phyloP scores from a whole-genome alignment of 2,888 invertebrate genomes.

The Ptilodon capucinus region DNA sequence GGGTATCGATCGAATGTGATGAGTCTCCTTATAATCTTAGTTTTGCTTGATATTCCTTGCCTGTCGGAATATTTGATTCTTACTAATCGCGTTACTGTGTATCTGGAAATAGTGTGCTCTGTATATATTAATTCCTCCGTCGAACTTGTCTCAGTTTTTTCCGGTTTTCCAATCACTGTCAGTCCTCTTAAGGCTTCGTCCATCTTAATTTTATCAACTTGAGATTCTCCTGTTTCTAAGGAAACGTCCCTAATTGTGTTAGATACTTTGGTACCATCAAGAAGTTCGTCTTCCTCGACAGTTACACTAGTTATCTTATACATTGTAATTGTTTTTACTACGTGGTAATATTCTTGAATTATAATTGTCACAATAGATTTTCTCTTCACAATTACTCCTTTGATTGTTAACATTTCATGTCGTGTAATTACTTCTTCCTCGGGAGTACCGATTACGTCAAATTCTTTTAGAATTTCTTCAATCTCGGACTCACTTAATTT shows the following conservation, averaged over 20 bases:
- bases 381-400: constrained; percentile 12
- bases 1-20: not conserved
- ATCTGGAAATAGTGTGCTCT: not conserved
- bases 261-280: constrained; percentile 16
- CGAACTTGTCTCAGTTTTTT: constrained; percentile 7
- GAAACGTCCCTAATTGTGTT: constrained; percentile 23
- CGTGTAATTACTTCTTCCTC: constrained; percentile 13
- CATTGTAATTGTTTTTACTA: constrained; percentile 13
- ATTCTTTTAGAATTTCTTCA: constrained; percentile 31
- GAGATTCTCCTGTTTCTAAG: constrained; percentile 26
- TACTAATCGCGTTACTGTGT: not conserved
- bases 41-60: not conserved
- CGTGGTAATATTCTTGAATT: constrained; percentile 27
- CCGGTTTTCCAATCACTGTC: constrained; percentile 2
- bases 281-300: constrained; percentile 29
- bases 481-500: not conserved
- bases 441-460: constrained; percentile 21
- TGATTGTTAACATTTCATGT: constrained; percentile 7
- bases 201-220: constrained; percentile 6
- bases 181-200: not conserved
- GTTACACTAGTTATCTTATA: constrained; percentile 29
- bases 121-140: not conserved
- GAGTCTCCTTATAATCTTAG: not conserved
- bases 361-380: constrained; percentile 16
- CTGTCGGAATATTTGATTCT: not conserved